phyloP scores from a whole-genome alignment of 2,888 invertebrate species.

The Cephus runcator region DNA sequence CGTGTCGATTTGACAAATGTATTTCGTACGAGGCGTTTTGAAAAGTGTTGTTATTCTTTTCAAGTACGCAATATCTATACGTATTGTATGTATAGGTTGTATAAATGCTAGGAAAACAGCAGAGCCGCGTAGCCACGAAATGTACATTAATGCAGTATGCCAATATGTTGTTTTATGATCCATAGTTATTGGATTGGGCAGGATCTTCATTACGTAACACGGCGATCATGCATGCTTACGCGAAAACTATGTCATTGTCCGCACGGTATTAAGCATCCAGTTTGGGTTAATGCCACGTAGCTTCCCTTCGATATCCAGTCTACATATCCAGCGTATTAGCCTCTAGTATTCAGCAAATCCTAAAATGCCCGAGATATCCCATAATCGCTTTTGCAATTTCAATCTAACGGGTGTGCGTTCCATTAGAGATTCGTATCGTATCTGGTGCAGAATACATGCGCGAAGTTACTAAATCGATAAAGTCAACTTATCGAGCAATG shows the following conservation, averaged over 20 bases:
- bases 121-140: neutral
- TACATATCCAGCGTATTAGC: conserved; percentile 1
- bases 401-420: conserved; percentile 13
- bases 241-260: conserved; percentile 3
- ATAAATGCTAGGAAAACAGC: neutral
- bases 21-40: neutral
- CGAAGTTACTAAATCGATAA: neutral
- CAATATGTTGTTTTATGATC: neutral
- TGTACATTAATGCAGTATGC: neutral
- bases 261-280: conserved; percentile 35
- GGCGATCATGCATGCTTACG: conserved; percentile 24
- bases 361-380: conserved; percentile 28
- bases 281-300: conserved; percentile 29
- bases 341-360: conserved; percentile 30
- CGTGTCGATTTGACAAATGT: neutral
- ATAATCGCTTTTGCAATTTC: conserved; percentile 35
- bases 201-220: conserved; percentile 31
- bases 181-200: conserved; percentile 23
- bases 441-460: neutral
- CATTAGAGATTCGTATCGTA: neutral
- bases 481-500: neutral
- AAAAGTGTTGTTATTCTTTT: neutral
- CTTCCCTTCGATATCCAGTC: conserved; percentile 17
- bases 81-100: neutral
- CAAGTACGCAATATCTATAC: too few relatives aligned